Evolutionary conservation across 2,888 invertebrate species (phyloP).

Genomic region (Phrixothrix hirtus): DNA sequence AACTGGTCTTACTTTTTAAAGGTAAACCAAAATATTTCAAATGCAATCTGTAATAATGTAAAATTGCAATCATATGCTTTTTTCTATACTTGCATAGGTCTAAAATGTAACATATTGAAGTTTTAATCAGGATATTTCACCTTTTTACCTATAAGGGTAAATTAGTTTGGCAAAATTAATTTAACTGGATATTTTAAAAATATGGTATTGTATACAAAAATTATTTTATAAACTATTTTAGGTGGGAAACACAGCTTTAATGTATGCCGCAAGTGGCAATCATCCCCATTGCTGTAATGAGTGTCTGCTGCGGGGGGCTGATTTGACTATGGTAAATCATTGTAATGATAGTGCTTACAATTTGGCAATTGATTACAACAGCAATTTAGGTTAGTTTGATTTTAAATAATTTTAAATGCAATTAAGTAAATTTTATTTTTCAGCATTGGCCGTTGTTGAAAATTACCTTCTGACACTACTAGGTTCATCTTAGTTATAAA

Average conservation of each 20-base stretch:
- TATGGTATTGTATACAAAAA: no score
- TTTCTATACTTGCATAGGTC: no score
- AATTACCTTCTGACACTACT: conserved; percentile 64
- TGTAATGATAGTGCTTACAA: conserved; percentile 84
- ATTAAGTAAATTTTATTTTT: conserved; percentile 42
- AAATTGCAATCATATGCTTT: no score
- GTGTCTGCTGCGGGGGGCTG: conserved; percentile 77
- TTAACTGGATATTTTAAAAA: no score
- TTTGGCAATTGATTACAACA: conserved; percentile 71
- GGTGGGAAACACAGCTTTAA: conserved; percentile 87
- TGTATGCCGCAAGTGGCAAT: conserved; percentile 89
- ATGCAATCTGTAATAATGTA: no score
- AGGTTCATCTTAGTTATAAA: conserved; percentile 7
- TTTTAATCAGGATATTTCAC: no score
- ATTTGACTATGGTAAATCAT: conserved; percentile 78
- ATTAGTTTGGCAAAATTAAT: no score
- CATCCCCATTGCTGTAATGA: conserved; percentile 88
- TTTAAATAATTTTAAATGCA: background rate
- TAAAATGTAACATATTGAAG: no score
- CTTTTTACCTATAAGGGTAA: no score
- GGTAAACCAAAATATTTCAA: no score
- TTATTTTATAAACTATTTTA: no score
- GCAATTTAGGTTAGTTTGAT: conserved; percentile 55
- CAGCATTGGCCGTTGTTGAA: conserved; percentile 78
- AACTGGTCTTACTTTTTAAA: no score